These are phyloP conservation scores for Pelosia muscerda DNA, from an alignment of 2,888 invertebrate species.

Conservation along the genomic window DNA sequence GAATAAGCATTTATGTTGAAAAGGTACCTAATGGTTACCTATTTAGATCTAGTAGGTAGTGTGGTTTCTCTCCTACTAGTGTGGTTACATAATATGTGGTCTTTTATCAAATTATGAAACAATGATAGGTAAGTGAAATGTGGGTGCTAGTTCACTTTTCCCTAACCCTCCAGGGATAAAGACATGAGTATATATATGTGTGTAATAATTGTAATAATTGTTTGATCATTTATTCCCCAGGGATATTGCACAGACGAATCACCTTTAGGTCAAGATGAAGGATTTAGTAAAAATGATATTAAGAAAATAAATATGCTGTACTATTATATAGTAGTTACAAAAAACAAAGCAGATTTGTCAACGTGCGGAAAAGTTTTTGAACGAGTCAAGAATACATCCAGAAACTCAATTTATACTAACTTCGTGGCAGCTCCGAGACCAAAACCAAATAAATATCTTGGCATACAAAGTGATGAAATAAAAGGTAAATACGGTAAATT, in stretches of 20 bases:
- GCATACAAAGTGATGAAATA: background rate
- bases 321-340: conserved; percentile 60
- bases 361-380: conserved; percentile 17
- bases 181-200: too few relatives aligned
- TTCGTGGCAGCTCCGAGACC: background rate
- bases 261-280: conserved; percentile 31
- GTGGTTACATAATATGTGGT: too few relatives aligned
- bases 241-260: background rate
- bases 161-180: too few relatives aligned
- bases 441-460: conserved; percentile 18
- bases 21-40: too few relatives aligned
- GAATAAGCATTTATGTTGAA: too few relatives aligned
- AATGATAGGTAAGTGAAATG: too few relatives aligned
- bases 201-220: too few relatives aligned
- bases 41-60: too few relatives aligned
- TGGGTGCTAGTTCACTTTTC: too few relatives aligned
- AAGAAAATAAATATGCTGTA: conserved; percentile 71
- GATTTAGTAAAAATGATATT: conserved; percentile 53
- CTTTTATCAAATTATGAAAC: too few relatives aligned
- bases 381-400: background rate
- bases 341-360: conserved; percentile 37
- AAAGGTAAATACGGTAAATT: background rate
- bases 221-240: conserved; percentile 10
- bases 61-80: too few relatives aligned
- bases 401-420: too few relatives aligned